Evolutionary conservation across 2,797 vertebrate species (phyloP).

Genomic region (Ctenopoma multispine): DNA sequence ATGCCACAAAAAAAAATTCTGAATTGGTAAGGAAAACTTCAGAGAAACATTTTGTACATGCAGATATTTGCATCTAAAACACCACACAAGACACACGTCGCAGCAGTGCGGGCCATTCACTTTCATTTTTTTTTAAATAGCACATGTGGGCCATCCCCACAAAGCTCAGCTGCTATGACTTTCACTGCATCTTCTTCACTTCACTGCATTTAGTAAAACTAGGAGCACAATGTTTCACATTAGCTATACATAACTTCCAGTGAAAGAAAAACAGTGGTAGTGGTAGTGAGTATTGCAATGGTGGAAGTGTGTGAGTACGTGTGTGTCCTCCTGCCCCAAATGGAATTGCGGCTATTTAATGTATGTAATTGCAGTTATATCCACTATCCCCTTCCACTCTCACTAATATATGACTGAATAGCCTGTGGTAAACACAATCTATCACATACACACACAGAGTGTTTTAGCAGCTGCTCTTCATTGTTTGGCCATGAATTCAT

Average conservation of each 20-base stretch:
- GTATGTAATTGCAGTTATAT: slow-evolving; percentile 33
- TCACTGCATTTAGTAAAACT: slow-evolving; percentile 33
- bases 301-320: too few species aligned
- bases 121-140: slow-evolving; percentile 45
- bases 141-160: not conserved
- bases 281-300: too few species aligned
- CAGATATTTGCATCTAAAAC: too few species aligned
- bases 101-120: not conserved
- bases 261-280: too few species aligned
- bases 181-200: not conserved
- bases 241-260: too few species aligned
- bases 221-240: not conserved
- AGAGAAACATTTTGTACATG: too few species aligned
- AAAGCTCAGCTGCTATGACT: slow-evolving; percentile 24
- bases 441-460: not conserved
- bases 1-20: too few species aligned
- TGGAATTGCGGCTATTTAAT: slow-evolving; percentile 22
- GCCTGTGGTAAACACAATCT: too few species aligned
- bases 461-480: slow-evolving; percentile 46
- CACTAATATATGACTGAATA: slow-evolving; percentile 1
- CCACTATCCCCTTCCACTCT: not conserved
- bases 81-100: too few species aligned
- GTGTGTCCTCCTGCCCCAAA: not conserved
- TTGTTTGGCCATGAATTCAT: slow-evolving; percentile 41
- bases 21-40: too few species aligned